Evolutionary conservation across 92 coral and sea anemone genomes (phyloP), one percentile per base, ranked within the genome.

Genomic region (Parazoanthus swiftii): DNA sequence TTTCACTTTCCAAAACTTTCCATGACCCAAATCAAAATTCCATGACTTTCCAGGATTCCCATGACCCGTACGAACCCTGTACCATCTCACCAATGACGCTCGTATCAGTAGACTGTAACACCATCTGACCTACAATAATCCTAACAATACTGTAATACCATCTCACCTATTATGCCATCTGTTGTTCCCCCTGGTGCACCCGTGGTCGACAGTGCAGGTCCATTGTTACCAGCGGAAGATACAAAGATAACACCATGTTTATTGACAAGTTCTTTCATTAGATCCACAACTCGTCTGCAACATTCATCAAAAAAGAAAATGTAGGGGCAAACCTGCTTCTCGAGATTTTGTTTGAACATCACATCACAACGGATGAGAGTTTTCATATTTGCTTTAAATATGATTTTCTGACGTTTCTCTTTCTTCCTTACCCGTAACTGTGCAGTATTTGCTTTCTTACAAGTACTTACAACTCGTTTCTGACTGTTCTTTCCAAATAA

Each of bases 171-270:
- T 58, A 95, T 80, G 37, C 98, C 94, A 88, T 94, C 96, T 8
- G 99, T 91, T 81, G 94, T 96, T 20, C 99, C 99, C 6, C 99
- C 99, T 58, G 99, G 99, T 48, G 95, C 94, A 5, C 99, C 97
- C 10, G 93, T 94, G 4, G 99, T 97, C 2, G 99, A 97, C 76
- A 97, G 88, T 10, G 98, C 99, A 6, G 99, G 99, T 15, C 99
- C 99, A 92, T 97, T 95, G 85, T 97, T 97, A 78, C 99, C 99
- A 91, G 99, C 99, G 74, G 98, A 95, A 4, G 98, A 81, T 86
- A 97, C 94, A 88, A 95, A 95, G 86, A 97, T 95, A 21, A 97
- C 98, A 25, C 98, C 98, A 93, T 97, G 97, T 81, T 97, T 95
- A 84, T 97, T 90, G 71, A 97, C 97, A 67, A 97, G 90, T 74